Evolutionary conservation across 2,797 vertebrate species (phyloP).

Genomic region (Poecilia wingei): DNA sequence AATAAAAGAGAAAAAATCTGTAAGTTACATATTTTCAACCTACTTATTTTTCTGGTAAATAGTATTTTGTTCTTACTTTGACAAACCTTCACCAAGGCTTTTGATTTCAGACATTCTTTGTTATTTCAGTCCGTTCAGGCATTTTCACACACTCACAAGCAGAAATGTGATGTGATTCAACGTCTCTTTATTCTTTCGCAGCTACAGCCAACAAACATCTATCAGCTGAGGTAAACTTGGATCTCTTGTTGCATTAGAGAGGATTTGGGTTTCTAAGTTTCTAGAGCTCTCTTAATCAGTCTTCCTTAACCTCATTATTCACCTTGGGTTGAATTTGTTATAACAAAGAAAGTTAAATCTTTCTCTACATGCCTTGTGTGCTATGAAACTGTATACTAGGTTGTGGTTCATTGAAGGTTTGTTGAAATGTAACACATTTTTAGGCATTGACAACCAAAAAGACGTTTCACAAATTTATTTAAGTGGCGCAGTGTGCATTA

Average conservation of each 20-base stretch:
- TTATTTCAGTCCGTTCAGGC: slow-evolving; percentile 29
- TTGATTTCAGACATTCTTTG: slow-evolving; percentile 31
- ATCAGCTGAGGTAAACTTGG: slow-evolving; percentile 1
- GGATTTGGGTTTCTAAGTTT: slow-evolving; percentile 31
- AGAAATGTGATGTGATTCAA: slow-evolving; percentile 12
- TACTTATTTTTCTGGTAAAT: background rate
- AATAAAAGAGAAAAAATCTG: background rate
- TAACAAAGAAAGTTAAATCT: background rate
- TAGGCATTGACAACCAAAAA: background rate
- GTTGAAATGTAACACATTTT: background rate
- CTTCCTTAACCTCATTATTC: slow-evolving; percentile 22
- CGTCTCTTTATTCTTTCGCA: slow-evolving; percentile 1
- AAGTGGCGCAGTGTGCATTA: background rate
- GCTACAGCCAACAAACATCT: slow-evolving; percentile 14
- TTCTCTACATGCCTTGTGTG: background rate
- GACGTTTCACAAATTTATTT: background rate
- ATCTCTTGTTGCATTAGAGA: slow-evolving; percentile 5
- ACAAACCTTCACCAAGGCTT: background rate
- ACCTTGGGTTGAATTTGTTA: slow-evolving; percentile 5
- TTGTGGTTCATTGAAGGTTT: background rate
- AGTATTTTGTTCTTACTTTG: background rate
- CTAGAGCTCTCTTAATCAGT: slow-evolving; percentile 23
- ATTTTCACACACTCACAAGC: slow-evolving; percentile 14
- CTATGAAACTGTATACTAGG: background rate
- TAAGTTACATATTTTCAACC: background rate